Percentiles rank a stretch among this genome's conserved stretches.
phyloP scores from a whole-genome alignment of 2,113 vertebrate species.

The Varanus salvator region DNA sequence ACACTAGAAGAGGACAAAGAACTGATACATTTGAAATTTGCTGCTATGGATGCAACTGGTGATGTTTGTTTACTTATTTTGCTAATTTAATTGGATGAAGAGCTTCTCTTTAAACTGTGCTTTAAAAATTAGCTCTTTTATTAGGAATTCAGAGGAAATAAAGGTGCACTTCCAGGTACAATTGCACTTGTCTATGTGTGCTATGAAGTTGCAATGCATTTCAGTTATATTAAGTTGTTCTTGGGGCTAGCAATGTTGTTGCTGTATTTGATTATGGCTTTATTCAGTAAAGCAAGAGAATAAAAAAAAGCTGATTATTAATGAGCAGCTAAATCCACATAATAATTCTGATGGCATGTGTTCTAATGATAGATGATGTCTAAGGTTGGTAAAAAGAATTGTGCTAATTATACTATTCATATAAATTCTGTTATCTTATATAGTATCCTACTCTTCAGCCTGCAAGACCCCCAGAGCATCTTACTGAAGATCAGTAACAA shows the following conservation, averaged over 20 bases:
- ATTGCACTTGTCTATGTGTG: neutral
- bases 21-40: conserved; percentile 72
- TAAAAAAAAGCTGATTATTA: neutral
- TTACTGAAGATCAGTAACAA: too few relatives aligned
- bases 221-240: neutral
- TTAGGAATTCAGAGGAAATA: conserved; percentile 14
- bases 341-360: neutral
- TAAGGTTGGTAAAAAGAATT: neutral
- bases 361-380: neutral
- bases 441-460: too few relatives aligned
- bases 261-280: neutral
- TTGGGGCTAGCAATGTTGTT: conserved; percentile 15
- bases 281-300: conserved; percentile 27
- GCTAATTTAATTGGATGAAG: conserved; percentile 54
- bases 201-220: conserved; percentile 30
- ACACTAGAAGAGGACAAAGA: conserved; percentile 78
- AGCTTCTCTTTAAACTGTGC: conserved; percentile 44
- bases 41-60: conserved; percentile 50
- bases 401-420: neutral
- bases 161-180: neutral
- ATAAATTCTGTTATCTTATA: neutral
- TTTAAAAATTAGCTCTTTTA: conserved; percentile 40
- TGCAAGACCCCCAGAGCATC: too few relatives aligned
- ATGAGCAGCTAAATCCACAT: neutral
- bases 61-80: conserved; percentile 34